Conservation (phyloP, 30 jellyfish, hydroid and myxozoan species). For the Turritopsis dohrnii region DNA sequence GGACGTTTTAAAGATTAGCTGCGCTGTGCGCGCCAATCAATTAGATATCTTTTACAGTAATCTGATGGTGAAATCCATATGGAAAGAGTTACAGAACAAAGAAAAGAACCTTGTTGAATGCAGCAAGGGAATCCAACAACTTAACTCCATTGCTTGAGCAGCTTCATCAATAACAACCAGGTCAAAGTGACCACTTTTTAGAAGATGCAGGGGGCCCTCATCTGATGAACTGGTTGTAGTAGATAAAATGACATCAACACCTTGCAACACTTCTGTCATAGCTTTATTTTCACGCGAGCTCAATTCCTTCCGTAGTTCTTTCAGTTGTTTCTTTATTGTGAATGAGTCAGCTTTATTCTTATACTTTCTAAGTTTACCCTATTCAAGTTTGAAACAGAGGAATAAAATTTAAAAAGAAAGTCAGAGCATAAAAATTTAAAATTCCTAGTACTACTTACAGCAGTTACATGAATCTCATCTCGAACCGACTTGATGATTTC, state of each 20-base stretch:
- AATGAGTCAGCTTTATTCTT: conserved; percentile 37
- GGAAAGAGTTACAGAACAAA: too few species aligned
- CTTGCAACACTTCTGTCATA: conserved; percentile 49
- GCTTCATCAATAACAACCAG: conserved; percentile 91
- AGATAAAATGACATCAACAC: conserved; percentile 80
- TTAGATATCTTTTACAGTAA: too few species aligned
- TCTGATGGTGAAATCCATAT: too few species aligned
- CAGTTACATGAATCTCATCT: conserved; percentile 42
- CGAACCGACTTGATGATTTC: conserved; percentile 56
- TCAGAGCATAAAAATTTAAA: too few species aligned
- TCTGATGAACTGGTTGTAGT: conserved; percentile 77
- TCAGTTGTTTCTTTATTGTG: conserved; percentile 42
- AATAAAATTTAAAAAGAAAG: too few species aligned
- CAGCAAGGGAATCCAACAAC: conserved; percentile 93
- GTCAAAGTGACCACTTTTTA: conserved; percentile 66
- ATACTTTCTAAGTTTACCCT: conserved; percentile 53
- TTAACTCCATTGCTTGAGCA: conserved; percentile 94
- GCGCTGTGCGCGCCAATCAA: too few species aligned
- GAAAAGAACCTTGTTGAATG: conserved; percentile 50
- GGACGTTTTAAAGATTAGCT: too few species aligned
- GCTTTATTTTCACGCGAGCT: conserved; percentile 73
- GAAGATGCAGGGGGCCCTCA: conserved; percentile 76
- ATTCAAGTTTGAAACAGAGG: too few species aligned
- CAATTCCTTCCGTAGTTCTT: conserved; percentile 50
- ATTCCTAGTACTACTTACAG: conserved; percentile 44